A percentile compares a stretch with the other conserved stretches of the same genome.
These are phyloP conservation scores for Lasioglossum morio DNA, from an alignment of 2,888 invertebrate species.

Conservation along the genomic window DNA sequence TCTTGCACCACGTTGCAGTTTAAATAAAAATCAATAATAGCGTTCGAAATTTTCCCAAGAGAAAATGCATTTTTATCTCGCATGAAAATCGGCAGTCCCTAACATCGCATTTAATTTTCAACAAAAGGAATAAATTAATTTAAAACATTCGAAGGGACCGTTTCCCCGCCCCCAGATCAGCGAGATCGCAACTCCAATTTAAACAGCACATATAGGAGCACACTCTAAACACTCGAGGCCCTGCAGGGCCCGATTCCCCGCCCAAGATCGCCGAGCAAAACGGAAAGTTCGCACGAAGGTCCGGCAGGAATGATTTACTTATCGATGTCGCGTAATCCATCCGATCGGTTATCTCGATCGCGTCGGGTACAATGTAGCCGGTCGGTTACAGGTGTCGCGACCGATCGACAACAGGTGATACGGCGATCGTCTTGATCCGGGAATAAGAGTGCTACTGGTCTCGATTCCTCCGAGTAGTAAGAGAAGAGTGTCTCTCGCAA, in stretches of 20 bases:
- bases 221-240: neutral
- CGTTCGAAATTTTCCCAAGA: no score
- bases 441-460: neutral
- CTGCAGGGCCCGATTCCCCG: neutral
- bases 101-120: neutral
- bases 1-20: no score
- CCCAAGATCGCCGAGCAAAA: neutral
- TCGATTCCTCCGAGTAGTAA: neutral
- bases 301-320: neutral
- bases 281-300: neutral
- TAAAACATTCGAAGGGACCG: neutral
- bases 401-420: constrained; percentile 51
- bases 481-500: neutral
- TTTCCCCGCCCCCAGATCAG: neutral
- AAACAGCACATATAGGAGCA: neutral
- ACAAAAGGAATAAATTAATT: neutral
- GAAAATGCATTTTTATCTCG: neutral
- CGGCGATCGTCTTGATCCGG: neutral
- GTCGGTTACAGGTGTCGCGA: constrained; percentile 51
- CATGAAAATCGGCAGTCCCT: no score
- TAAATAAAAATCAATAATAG: no score
- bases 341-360: constrained; percentile 38
- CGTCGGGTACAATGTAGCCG: constrained; percentile 21
- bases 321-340: constrained; percentile 38
- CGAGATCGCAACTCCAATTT: neutral